phyloP scores from a whole-genome alignment of 2,888 invertebrate species.

The Sinodicranocentrus sp. region DNA sequence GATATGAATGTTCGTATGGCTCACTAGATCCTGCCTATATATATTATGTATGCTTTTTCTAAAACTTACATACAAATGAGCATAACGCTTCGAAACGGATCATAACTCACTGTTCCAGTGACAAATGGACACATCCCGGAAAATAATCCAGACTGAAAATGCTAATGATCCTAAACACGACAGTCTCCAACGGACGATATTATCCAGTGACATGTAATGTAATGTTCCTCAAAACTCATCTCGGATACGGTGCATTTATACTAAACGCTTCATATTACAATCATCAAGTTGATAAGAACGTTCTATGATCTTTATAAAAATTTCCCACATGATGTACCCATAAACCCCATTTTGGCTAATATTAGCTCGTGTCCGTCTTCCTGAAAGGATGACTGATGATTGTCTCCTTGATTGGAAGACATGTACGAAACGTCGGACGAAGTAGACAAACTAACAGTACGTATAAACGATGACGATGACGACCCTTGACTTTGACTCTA shows the following conservation, averaged over 20 bases:
- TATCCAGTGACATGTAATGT: neutral
- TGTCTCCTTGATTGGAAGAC: slow-evolving; percentile 74
- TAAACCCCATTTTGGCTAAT: neutral
- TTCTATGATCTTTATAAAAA: neutral
- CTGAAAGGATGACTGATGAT: slow-evolving; percentile 70
- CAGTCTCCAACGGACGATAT: no score
- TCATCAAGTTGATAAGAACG: neutral
- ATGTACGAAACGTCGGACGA: no score
- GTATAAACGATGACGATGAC: slow-evolving; percentile 50
- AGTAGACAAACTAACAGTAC: no score
- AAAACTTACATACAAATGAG: no score
- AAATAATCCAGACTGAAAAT: neutral
- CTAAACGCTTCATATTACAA: neutral
- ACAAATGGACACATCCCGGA: slow-evolving; percentile 17
- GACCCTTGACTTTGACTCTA: slow-evolving; percentile 62
- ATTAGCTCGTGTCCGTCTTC: slow-evolving; percentile 49
- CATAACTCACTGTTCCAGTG: neutral
- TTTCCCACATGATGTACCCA: no score
- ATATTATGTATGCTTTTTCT: no score
- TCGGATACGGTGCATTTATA: neutral
- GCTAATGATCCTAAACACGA: neutral
- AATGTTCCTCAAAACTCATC: neutral
- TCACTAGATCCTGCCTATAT: no score
- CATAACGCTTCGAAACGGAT: no score
- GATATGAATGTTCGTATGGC: no score